Percentiles rank a stretch among this genome's conserved stretches.
Evolutionary conservation across 2,113 vertebrate genomes (phyloP).

Genomic region (Rhinopomastus cyanomelas): DNA sequence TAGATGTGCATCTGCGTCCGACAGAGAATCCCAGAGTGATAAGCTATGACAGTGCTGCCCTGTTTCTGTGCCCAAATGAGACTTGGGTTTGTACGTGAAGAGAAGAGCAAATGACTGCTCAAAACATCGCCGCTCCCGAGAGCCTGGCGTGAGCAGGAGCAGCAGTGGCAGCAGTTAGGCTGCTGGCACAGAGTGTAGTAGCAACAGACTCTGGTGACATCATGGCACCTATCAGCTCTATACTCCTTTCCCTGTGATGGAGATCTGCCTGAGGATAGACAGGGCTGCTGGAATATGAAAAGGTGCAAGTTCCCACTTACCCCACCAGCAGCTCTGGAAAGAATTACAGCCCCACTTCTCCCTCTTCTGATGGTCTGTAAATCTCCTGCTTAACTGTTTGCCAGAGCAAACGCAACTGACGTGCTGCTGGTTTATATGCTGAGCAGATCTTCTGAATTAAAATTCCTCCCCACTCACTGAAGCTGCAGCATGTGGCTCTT

Average conservation of each 20-base stretch:
- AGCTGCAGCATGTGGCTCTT: not conserved
- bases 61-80: not conserved
- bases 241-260: not conserved
- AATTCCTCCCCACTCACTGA: not conserved
- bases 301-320: fast-evolving
- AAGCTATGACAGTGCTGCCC: not conserved
- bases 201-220: fast-evolving
- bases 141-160: not conserved
- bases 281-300: not conserved
- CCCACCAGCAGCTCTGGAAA: not conserved
- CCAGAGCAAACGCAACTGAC: not conserved
- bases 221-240: not conserved
- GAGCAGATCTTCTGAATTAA: not conserved
- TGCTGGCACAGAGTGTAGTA: fast-evolving
- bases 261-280: fast-evolving
- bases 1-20: not conserved
- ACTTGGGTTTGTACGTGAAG: fast-evolving
- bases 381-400: not conserved
- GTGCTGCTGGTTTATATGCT: not conserved
- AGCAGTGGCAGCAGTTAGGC: not conserved
- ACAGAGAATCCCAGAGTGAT: not conserved
- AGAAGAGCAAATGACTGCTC: not conserved
- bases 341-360: not conserved
- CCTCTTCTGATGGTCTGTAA: not conserved
- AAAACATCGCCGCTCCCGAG: not conserved